phyloP scores from a whole-genome alignment of 2,888 invertebrate genomes.

The Polydrusus tereticollis region DNA sequence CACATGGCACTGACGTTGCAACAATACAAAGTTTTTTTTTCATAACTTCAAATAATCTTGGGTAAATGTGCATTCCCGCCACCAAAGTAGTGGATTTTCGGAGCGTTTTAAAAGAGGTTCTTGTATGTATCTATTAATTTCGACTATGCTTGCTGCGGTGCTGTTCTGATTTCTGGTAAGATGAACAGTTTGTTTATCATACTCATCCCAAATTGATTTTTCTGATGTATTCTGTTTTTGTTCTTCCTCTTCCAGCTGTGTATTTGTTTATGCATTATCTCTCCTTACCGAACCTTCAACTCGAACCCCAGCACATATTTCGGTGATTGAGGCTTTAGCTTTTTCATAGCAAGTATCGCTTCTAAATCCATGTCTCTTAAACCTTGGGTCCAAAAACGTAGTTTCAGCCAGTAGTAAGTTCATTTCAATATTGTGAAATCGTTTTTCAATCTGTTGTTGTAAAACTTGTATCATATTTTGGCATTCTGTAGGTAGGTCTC shows the following conservation, averaged over 20 bases:
- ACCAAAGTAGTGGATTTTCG: conserved; percentile 37
- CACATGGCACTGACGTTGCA: conserved; percentile 20
- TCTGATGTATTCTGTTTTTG: not conserved
- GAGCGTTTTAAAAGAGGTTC: conserved; percentile 25
- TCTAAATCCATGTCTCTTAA: conserved; percentile 28
- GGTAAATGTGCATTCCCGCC: conserved; percentile 22
- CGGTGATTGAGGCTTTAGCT: conserved; percentile 11
- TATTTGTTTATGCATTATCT: not conserved
- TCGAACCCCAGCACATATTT: not conserved
- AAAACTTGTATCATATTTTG: not conserved
- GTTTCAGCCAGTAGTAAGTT: conserved; percentile 15
- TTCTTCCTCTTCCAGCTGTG: not conserved
- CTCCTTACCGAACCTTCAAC: not conserved
- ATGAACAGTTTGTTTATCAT: conserved; percentile 19
- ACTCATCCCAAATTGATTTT: conserved; percentile 33
- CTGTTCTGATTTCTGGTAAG: not conserved
- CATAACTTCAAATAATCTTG: conserved; percentile 22
- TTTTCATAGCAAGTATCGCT: conserved; percentile 3
- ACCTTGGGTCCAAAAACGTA: conserved; percentile 27
- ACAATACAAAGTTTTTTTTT: conserved; percentile 23
- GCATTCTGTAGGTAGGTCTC: not conserved
- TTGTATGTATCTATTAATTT: conserved; percentile 36
- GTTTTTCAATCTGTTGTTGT: not conserved
- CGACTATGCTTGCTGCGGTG: conserved; percentile 26
- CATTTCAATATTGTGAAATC: conserved; percentile 19